A percentile compares a stretch with the other conserved stretches of the same genome.
Conservation (phyloP, 2,113 vertebrate genomes). For the Romanogobio albipinnatus region DNA sequence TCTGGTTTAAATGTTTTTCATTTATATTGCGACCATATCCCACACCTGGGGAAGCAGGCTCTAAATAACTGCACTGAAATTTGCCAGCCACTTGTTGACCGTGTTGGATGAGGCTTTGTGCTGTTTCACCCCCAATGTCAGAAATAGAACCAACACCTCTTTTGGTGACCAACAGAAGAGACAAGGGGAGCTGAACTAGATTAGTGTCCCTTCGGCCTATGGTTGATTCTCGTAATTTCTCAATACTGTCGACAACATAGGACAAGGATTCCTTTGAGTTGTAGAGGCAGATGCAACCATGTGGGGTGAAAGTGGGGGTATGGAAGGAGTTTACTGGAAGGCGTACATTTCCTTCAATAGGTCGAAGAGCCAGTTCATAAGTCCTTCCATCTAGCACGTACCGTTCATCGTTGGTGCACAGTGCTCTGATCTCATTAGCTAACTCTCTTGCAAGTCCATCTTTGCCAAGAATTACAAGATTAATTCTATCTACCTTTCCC, state of each 20-base stretch:
- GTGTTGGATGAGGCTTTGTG: constrained; percentile 90
- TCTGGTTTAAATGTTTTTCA: constrained; percentile 90
- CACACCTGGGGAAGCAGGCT: constrained; percentile 86
- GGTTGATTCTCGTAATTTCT: constrained; percentile 88
- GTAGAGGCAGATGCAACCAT: constrained; percentile 95
- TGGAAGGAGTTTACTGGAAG: constrained; percentile 97
- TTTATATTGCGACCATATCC: constrained; percentile 89
- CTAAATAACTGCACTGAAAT: constrained; percentile 88
- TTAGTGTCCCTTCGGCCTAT: constrained; percentile 84
- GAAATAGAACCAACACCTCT: constrained; percentile 82
- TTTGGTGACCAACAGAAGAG: constrained; percentile 88
- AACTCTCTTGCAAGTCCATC: constrained; percentile 91
- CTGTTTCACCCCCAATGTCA: constrained; percentile 88
- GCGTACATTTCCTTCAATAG: constrained; percentile 95
- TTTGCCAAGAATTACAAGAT: constrained; percentile 93
- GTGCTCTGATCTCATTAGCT: constrained; percentile 94
- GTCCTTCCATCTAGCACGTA: constrained; percentile 91
- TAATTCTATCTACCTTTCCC: constrained; percentile 86
- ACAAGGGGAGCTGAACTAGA: constrained; percentile 82
- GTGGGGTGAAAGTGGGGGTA: constrained; percentile 92
- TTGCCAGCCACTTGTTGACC: constrained; percentile 90
- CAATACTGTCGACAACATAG: constrained; percentile 93
- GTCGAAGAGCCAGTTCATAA: constrained; percentile 90
- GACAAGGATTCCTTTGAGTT: constrained; percentile 95
- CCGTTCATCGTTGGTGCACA: constrained; percentile 92